Conservation (phyloP, 2,797 vertebrate genomes). For the Lagorchestes hirsutus region DNA sequence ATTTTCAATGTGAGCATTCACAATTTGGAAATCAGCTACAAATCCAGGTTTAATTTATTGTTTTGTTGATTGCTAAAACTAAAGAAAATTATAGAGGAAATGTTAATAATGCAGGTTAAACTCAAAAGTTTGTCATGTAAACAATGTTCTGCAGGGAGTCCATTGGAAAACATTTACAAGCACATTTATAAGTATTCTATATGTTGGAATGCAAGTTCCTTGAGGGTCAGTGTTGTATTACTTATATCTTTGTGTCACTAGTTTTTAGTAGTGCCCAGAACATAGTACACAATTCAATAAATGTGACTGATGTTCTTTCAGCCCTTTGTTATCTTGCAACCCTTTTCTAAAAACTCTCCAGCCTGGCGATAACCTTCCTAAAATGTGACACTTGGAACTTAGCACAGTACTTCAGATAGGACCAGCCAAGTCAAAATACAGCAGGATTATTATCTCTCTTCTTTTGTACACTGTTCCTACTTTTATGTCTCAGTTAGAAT, state of each 20-base stretch:
- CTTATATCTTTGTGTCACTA: background rate
- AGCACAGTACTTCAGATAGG: background rate
- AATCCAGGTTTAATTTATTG: background rate
- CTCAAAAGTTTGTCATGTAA: background rate
- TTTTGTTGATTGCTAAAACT: background rate
- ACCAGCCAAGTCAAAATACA: background rate
- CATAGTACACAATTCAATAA: background rate
- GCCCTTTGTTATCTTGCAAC: background rate
- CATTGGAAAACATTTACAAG: background rate
- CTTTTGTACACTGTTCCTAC: background rate
- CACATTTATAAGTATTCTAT: background rate
- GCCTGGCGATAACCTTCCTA: background rate
- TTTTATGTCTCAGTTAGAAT: background rate
- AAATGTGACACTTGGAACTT: background rate
- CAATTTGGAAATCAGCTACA: background rate
- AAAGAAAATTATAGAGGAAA: background rate
- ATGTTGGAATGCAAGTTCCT: background rate
- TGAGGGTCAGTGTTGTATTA: background rate
- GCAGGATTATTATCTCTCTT: background rate
- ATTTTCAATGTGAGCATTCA: background rate
- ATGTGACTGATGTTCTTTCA: background rate
- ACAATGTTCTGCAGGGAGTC: background rate
- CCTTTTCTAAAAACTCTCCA: background rate
- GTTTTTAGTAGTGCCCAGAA: background rate
- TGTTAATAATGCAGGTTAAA: background rate